A percentile compares a stretch with the other conserved stretches of the same genome.
Conservation (phyloP, 2,797 vertebrate genomes). For the Dipus sagitta region DNA sequence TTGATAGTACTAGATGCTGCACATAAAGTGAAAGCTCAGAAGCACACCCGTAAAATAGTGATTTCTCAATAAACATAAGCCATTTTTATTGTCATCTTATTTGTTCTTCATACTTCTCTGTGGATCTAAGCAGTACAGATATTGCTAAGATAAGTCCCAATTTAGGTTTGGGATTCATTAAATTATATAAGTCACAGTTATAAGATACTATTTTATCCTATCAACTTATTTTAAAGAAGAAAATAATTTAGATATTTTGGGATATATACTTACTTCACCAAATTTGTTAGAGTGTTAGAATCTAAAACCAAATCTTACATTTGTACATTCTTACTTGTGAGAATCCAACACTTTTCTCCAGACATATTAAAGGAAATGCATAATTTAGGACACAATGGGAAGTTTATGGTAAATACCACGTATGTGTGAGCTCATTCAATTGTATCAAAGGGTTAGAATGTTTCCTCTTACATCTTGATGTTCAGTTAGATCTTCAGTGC, state of each 20-base stretch:
- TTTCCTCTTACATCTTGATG: background rate
- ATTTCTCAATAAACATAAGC: background rate
- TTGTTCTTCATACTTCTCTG: conserved; percentile 7
- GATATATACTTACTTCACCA: background rate
- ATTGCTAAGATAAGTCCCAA: background rate
- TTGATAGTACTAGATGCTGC: background rate
- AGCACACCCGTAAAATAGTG: background rate
- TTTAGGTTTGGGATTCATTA: background rate
- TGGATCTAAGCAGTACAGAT: background rate
- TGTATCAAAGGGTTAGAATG: background rate
- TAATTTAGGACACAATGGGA: background rate
- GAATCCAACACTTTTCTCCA: background rate
- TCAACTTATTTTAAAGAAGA: background rate
- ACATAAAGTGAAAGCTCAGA: background rate
- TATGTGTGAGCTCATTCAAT: background rate
- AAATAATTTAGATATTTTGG: background rate
- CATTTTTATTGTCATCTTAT: background rate
- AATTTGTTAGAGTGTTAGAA: background rate
- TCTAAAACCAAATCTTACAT: background rate
- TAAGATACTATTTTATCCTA: background rate
- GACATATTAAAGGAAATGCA: background rate
- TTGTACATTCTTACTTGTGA: background rate
- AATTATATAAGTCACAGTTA: background rate
- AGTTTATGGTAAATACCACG: background rate
- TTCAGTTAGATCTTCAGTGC: background rate